Base-by-base conservation (phyloP, 2,113 vertebrate genomes). In the Daubentonia madagascariensis region DNA sequence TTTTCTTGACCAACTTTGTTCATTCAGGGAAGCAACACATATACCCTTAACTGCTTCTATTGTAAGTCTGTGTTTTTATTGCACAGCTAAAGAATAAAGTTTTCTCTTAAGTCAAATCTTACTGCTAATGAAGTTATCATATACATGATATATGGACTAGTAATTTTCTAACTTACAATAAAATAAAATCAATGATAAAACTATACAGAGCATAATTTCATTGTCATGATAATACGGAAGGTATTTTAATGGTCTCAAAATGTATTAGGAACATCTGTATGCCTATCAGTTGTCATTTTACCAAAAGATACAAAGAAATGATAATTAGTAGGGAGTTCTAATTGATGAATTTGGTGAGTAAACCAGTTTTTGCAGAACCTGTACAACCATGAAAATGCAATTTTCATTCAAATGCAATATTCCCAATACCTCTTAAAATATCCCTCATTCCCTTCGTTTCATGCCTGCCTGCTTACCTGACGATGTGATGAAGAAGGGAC, bases 1-100 rank as follows among this genome's bases (percentile, higher is more conserved):
- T 97, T 92, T 96, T 83, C 95, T 97, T 97, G 92, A 90, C 86
- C 80, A 91, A 80, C 73, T 95, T 86, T 96, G 52, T 92, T 89
- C 89, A 76, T 91, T 96, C 84, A 76, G 50, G 67, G 80, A 94
- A 95, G 65, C 23, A 96, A 90, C 72, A 80, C 25, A 78, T 57
- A 75, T 4, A 78, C 22, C 89, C 45, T 67, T 73, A 85, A 61
- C 5, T 61, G 23, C 6, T 90, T 85, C 70, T 59, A 6, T 10
- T 45, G 18, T 20, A 93, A 91, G 54, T 89, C n/a, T 92, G 28
- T 43, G 6, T 59, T 94, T 57, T 70, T 72, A 70, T 78, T 20
- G 17, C 3, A 65, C 1, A 85, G 35, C 1, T 76, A 14, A 63
- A 4, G 16, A 89, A 89, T 43, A 6, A 12, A 12, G 28, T 70